phyloP scores from a whole-genome alignment of 2,113 vertebrate genomes.

The Eira barbara region DNA sequence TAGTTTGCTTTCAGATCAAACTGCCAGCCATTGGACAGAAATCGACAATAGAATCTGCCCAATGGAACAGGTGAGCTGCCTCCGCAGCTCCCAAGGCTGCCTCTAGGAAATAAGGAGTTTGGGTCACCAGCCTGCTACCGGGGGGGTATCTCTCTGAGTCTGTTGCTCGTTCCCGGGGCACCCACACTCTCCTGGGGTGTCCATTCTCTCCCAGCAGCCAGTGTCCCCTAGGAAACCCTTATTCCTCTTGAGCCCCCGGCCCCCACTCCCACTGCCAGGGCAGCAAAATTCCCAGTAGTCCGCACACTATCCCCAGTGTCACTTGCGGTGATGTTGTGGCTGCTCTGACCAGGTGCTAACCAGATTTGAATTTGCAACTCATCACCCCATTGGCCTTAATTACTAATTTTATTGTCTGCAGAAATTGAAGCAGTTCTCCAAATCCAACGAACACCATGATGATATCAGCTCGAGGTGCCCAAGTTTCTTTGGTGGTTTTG shows the following conservation, averaged over 20 bases:
- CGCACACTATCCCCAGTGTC: slow-evolving; percentile 13
- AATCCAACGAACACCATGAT: slow-evolving; percentile 56
- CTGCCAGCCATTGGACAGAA: neutral
- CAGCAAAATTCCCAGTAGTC: neutral
- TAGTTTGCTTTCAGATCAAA: neutral
- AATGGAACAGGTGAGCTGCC: neutral
- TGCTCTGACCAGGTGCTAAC: slow-evolving; percentile 44
- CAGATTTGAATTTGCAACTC: slow-evolving; percentile 39
- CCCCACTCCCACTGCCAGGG: neutral
- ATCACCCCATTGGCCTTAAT: slow-evolving; percentile 49
- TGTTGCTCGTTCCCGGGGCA: rapidly evolving
- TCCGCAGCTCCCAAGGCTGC: neutral
- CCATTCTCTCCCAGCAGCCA: neutral
- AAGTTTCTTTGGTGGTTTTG: slow-evolving; percentile 59
- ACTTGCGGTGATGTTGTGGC: slow-evolving; percentile 23
- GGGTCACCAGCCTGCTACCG: neutral
- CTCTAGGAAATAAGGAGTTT: no score
- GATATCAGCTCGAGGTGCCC: slow-evolving; percentile 44
- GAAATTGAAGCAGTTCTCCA: slow-evolving; percentile 35
- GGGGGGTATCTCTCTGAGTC: neutral
- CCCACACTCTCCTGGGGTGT: rapidly evolving
- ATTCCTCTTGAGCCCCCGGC: neutral
- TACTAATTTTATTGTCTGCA: slow-evolving; percentile 55
- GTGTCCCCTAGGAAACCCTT: neutral
- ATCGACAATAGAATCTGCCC: neutral